Conservation (phyloP, 2,888 invertebrate species). For the Eupithecia abbreviata region DNA sequence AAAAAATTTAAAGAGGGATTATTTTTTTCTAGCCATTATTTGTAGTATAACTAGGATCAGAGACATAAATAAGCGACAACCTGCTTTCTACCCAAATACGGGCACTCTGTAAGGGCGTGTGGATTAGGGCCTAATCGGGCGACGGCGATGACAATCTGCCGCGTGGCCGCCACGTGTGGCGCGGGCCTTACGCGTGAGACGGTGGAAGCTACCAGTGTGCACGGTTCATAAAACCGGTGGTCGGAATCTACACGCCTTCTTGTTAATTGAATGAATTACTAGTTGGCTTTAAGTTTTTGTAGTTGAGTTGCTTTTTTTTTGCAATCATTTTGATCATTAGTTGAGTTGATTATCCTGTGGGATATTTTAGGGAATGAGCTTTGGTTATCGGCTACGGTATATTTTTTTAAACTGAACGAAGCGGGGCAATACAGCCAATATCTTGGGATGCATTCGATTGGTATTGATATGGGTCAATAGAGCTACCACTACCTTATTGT, state of each 20-base stretch:
- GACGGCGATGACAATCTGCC: constrained; percentile 78
- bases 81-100: constrained; percentile 12
- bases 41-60: background rate
- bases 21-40: background rate
- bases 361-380: background rate
- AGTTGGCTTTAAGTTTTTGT: constrained; percentile 15
- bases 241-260: constrained; percentile 42
- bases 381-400: background rate
- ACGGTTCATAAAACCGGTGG: constrained; percentile 40
- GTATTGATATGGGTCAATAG: background rate
- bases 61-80: background rate
- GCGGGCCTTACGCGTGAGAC: constrained; percentile 57
- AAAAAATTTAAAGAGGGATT: background rate
- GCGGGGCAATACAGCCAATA: too few species aligned
- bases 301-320: background rate
- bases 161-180: constrained; percentile 55
- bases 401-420: background rate
- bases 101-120: constrained; percentile 62
- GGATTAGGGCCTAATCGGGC: constrained; percentile 78
- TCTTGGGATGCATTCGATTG: background rate
- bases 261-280: constrained; percentile 41
- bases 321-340: background rate
- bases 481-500: too few species aligned
- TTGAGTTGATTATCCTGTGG: background rate
- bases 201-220: constrained; percentile 27